Base-by-base conservation (phyloP, 2,113 vertebrate genomes). In the Dermatemys mawii region DNA sequence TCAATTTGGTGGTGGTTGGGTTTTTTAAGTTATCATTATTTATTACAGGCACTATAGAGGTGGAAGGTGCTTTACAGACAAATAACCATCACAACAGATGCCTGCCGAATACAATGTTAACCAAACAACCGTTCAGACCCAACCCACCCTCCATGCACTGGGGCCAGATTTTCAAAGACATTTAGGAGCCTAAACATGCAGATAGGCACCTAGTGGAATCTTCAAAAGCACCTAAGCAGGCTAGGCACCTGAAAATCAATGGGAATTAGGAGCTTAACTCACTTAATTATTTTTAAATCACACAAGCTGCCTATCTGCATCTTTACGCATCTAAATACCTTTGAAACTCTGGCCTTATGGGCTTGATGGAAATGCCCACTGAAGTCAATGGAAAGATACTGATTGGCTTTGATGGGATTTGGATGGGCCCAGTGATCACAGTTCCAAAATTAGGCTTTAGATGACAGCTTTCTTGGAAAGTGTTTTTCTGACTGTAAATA, bases 271-370 rank as follows among this genome's bases (percentile, higher is more conserved):
- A 8, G 10, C 2, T 2, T 2, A 26, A 35, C 35, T n/a, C 29
- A 29, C 9, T 78, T 41, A 32, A 6, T 0, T 73, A 41, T 89
- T 76, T 14, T 11, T 24, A 54, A 88, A 84, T 29, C 5, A 9
- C 17, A 13, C 78, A 48, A 48, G 7, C 48, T 0, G 0, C 80
- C 14, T 32, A 38, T 1, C 0, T n/a, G 7, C 50, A 17, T 5
- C 86, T 91, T 83, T 81, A 76, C 49, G 10, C 6, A 5, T 17
- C 50, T 51, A 51, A 51, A 21, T 51, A 21, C 50, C 17, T 51
- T 51, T 51, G 50, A 21, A 51, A 51, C 50, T 51, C 50, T 51
- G 50, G 17, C 50, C 19, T 21, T 22, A 4, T 10, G 0, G 14
- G 6, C 87, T 41, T n/a, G 24, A 41, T 83, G 55, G 51, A 60